These are phyloP conservation scores for Mesorhabditis spiculigera DNA, from an alignment of 2,888 invertebrate species.

Conservation along the genomic window DNA sequence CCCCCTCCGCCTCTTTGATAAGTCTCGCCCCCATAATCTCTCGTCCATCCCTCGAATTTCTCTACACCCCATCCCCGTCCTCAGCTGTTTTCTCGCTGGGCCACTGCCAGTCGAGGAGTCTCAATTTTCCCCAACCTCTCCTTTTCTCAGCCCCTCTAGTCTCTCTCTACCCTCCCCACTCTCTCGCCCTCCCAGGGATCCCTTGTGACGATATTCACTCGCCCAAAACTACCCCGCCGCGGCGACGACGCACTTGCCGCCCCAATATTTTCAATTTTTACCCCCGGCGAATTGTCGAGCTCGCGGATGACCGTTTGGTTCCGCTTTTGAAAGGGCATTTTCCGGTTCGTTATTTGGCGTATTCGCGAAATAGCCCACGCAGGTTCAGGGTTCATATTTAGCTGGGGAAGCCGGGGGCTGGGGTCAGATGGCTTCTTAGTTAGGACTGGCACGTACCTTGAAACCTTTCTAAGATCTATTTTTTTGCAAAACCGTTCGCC, in stretches of 20 bases:
- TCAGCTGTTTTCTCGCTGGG: background rate
- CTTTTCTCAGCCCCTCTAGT: background rate
- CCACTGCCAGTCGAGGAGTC: background rate
- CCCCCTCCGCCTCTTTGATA: too few relatives aligned
- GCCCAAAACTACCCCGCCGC: too few relatives aligned
- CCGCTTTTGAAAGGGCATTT: too few relatives aligned
- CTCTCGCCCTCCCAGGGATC: background rate
- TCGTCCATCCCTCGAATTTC: background rate
- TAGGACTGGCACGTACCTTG: too few relatives aligned
- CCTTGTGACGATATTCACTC: background rate
- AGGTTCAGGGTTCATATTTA: too few relatives aligned
- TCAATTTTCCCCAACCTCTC: background rate
- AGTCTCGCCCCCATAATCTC: background rate
- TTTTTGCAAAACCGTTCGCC: too few relatives aligned
- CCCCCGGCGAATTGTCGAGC: background rate
- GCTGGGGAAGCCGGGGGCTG: too few relatives aligned
- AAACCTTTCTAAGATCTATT: too few relatives aligned
- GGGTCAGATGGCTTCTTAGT: too few relatives aligned
- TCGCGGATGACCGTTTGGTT: too few relatives aligned
- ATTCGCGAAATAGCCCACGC: too few relatives aligned
- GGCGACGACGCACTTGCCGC: background rate
- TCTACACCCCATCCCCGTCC: slow-evolving; percentile 5
- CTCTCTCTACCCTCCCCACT: background rate
- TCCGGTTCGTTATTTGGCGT: too few relatives aligned
- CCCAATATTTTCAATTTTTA: background rate